A percentile compares a stretch with the other conserved stretches of the same genome.
Evolutionary conservation across 92 coral and sea anemone genomes (phyloP).

Genomic region (Palythoa heliodiscus): DNA sequence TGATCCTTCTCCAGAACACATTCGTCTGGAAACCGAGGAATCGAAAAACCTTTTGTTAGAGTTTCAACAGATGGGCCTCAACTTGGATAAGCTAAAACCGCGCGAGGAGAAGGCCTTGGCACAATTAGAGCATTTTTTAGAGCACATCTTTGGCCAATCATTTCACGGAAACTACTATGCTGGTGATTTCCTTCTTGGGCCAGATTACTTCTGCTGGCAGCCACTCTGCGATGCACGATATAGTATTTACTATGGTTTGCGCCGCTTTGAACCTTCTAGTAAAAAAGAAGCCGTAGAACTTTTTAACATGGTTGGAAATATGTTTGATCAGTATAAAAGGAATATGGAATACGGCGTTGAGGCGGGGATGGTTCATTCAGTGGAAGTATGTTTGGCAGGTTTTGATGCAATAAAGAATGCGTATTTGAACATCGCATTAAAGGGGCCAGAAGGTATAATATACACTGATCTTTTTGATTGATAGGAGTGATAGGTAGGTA

Average conservation of each 20-base stretch:
- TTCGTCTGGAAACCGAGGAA: constrained; percentile 9
- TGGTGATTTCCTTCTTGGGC: constrained; percentile 32
- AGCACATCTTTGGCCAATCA: constrained; percentile 25
- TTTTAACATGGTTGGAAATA: constrained; percentile 19
- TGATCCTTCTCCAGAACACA: constrained; percentile 22
- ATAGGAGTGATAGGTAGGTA: too few species aligned
- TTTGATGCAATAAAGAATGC: constrained; percentile 16
- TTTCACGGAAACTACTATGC: constrained; percentile 32
- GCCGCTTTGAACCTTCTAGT: constrained; percentile 26
- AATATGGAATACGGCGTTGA: constrained; percentile 17
- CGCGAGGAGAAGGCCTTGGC: constrained; percentile 32
- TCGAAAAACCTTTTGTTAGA: constrained; percentile 1
- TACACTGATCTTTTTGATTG: too few species aligned
- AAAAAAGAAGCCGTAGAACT: background rate
- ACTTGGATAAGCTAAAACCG: constrained; percentile 2
- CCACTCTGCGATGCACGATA: constrained; percentile 38
- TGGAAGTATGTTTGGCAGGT: constrained; percentile 21
- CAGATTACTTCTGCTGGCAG: constrained; percentile 40
- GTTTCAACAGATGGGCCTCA: background rate
- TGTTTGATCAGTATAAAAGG: constrained; percentile 25
- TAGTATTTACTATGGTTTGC: constrained; percentile 16
- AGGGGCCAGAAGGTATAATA: constrained; percentile 23
- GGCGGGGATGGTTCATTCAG: constrained; percentile 37
- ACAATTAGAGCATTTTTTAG: constrained; percentile 13
- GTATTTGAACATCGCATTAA: constrained; percentile 17